A percentile compares a stretch with the other conserved stretches of the same genome.
These are phyloP conservation scores for Liopterus haemorrhoidalis DNA, from an alignment of 2,888 invertebrate species.

Conservation along the genomic window DNA sequence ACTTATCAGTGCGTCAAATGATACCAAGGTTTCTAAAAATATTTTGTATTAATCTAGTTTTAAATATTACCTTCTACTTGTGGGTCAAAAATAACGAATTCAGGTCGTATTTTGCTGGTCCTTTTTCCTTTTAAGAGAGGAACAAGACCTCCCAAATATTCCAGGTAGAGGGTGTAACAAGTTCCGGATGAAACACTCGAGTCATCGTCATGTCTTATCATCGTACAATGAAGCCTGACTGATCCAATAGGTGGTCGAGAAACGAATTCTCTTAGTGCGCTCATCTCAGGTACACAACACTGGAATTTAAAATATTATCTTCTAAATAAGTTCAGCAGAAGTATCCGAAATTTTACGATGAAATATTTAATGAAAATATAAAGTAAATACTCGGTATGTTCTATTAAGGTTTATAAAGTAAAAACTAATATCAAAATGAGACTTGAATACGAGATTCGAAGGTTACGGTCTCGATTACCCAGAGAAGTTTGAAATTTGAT, in stretches of 20 bases:
- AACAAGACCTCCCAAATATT: constrained; percentile 93
- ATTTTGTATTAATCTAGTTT: not conserved
- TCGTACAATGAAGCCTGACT: constrained; percentile 92
- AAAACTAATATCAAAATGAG: too few species aligned
- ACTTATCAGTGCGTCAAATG: too few species aligned
- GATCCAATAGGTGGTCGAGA: constrained; percentile 81
- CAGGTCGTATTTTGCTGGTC: constrained; percentile 94
- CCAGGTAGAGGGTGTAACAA: constrained; percentile 84
- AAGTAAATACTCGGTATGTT: too few species aligned
- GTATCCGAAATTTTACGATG: too few species aligned
- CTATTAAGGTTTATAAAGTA: too few species aligned
- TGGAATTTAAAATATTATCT: constrained; percentile 44
- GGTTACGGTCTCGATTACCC: too few species aligned
- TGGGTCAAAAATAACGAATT: constrained; percentile 95
- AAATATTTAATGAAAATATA: too few species aligned
- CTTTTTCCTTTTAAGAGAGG: constrained; percentile 92
- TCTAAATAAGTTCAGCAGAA: too few species aligned
- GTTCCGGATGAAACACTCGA: constrained; percentile 63
- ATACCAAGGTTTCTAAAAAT: constrained; percentile 2
- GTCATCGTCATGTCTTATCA: constrained; percentile 88
- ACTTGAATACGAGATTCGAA: too few species aligned
- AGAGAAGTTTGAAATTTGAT: too few species aligned
- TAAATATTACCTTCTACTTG: constrained; percentile 65
- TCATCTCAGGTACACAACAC: constrained; percentile 91
- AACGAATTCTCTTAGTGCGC: constrained; percentile 85